A percentile compares a stretch with the other conserved stretches of the same genome.
phyloP scores from a whole-genome alignment of 1,140 invertebrate species.

The Drosophila aff. region DNA sequence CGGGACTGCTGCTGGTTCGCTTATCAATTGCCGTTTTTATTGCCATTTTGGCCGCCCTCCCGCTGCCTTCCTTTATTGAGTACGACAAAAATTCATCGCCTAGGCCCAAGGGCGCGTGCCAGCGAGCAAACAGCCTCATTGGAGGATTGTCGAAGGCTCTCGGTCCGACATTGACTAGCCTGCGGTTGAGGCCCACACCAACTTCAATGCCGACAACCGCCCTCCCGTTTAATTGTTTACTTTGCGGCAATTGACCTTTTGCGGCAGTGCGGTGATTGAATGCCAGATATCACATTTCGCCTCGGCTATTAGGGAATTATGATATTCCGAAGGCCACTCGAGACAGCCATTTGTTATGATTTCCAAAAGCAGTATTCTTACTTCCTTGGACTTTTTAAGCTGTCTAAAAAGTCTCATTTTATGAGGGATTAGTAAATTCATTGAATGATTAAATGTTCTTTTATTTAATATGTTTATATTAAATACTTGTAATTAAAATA shows the following conservation, averaged over 20 bases:
- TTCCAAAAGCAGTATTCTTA: too few species aligned
- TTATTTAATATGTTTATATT: neutral
- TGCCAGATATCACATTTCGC: constrained; percentile 39
- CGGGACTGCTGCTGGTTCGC: constrained; percentile 59
- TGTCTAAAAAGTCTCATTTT: neutral
- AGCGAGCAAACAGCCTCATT: constrained; percentile 52
- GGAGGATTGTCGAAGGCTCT: constrained; percentile 34
- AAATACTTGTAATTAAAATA: neutral
- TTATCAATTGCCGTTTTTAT: constrained; percentile 82
- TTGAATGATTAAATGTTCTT: neutral
- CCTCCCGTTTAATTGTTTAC: constrained; percentile 71
- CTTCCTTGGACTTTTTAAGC: neutral
- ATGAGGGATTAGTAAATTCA: neutral
- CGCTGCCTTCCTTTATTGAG: constrained; percentile 60
- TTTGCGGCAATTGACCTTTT: constrained; percentile 64
- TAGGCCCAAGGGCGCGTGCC: constrained; percentile 54
- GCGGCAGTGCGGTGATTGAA: constrained; percentile 59
- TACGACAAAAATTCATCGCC: constrained; percentile 72
- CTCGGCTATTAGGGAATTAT: constrained; percentile 62
- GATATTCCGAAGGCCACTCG: constrained; percentile 23
- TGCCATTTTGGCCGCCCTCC: constrained; percentile 67
- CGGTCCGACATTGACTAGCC: constrained; percentile 18
- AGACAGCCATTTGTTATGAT: too few species aligned
- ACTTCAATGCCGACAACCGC: neutral
- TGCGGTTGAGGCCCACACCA: constrained; percentile 23